Percentiles rank a stretch among this genome's conserved stretches.
phyloP scores from a whole-genome alignment of 2,113 vertebrate species.

The Monarcha castaneiventris region DNA sequence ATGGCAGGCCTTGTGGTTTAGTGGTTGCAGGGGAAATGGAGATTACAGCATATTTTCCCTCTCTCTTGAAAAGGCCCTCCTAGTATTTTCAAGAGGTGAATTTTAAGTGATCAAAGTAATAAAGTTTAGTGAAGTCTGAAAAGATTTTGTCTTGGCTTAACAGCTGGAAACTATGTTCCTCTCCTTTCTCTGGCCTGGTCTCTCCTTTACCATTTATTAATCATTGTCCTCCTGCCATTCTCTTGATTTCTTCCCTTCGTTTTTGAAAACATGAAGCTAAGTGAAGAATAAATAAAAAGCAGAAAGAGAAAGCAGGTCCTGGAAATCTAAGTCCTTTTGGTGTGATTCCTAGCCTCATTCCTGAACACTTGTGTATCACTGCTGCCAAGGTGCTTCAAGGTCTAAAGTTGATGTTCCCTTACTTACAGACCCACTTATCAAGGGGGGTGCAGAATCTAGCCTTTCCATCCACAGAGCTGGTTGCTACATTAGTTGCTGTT shows the following conservation, averaged over 20 bases:
- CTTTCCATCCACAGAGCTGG: background rate
- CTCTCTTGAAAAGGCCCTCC: background rate
- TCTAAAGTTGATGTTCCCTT: background rate
- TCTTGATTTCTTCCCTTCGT: background rate
- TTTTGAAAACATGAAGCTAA: background rate
- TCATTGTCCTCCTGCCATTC: accelerated
- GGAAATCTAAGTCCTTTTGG: background rate
- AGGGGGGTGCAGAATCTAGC: background rate
- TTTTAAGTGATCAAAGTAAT: background rate
- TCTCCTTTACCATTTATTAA: background rate
- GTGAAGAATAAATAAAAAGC: background rate
- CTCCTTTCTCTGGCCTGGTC: background rate
- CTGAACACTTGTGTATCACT: background rate
- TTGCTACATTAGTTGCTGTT: background rate
- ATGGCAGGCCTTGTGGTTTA: background rate
- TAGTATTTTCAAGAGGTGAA: background rate
- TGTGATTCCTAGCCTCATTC: background rate
- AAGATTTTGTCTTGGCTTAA: background rate
- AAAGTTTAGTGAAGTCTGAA: background rate
- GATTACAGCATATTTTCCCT: background rate
- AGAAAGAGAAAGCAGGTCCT: background rate
- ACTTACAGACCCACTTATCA: accelerated
- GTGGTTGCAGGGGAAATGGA: background rate
- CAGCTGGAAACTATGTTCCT: accelerated
- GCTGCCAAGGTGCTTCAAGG: background rate